These are phyloP conservation scores for Chaetogeoica ovagalla DNA, from an alignment of 2,888 invertebrate species.

Conservation along the genomic window DNA sequence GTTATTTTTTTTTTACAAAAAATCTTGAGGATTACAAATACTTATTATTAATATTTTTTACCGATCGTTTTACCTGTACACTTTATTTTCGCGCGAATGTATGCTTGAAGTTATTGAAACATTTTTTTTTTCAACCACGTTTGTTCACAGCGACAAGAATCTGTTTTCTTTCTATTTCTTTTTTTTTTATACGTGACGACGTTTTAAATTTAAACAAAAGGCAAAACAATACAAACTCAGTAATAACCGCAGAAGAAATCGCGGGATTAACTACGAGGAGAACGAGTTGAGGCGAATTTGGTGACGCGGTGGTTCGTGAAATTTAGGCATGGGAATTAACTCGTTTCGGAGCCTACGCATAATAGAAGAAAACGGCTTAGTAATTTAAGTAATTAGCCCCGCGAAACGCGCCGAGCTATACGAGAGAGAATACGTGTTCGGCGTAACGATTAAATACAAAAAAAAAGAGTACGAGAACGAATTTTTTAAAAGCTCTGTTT, in stretches of 20 bases:
- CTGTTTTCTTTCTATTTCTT: too few species aligned
- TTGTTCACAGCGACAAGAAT: neutral
- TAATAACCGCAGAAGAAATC: neutral
- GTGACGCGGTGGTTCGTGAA: constrained; percentile 33
- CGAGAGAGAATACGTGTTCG: constrained; percentile 41
- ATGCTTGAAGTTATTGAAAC: too few species aligned
- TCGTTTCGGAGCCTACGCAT: constrained; percentile 1
- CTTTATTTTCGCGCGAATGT: too few species aligned
- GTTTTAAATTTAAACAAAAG: neutral
- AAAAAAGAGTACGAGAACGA: constrained; percentile 15
- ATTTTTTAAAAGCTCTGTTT: constrained; percentile 44
- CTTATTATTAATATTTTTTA: too few species aligned
- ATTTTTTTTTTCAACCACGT: too few species aligned
- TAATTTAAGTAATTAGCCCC: constrained; percentile 48
- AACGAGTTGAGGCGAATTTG: constrained; percentile 12
- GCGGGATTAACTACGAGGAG: constrained; percentile 1
- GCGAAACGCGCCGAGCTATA: constrained; percentile 7
- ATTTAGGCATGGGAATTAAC: constrained; percentile 34
- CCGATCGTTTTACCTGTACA: too few species aligned
- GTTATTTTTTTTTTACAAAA: too few species aligned
- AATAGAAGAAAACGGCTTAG: constrained; percentile 44
- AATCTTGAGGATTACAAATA: too few species aligned
- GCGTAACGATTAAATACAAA: constrained; percentile 50
- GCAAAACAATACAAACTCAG: neutral
- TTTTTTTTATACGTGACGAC: neutral